phyloP scores from a whole-genome alignment of 2,113 vertebrate species.

The Xiphorhynchus elegans region DNA sequence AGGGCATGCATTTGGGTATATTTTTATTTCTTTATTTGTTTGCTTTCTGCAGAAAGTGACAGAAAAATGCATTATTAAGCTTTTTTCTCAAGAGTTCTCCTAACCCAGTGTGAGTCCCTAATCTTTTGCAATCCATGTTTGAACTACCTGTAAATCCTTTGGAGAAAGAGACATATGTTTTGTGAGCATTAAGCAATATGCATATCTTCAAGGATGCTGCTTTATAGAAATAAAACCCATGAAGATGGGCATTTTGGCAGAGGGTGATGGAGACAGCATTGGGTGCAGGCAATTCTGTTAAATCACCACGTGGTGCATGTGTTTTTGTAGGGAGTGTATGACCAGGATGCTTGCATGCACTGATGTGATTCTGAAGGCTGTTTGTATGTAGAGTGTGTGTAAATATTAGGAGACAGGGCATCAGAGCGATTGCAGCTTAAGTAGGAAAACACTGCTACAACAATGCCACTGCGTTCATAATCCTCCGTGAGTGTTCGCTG shows the following conservation, averaged over 20 bases:
- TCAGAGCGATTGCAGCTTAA: background rate
- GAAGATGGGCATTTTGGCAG: background rate
- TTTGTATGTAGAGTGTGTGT: background rate
- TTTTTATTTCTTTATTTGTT: background rate
- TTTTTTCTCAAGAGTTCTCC: background rate
- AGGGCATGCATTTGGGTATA: accelerated
- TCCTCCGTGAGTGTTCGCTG: slow-evolving; percentile 19
- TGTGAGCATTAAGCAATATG: background rate
- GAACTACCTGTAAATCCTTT: background rate
- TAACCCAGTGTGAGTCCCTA: background rate
- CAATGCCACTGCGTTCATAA: slow-evolving; percentile 37
- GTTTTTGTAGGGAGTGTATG: background rate
- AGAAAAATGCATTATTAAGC: background rate
- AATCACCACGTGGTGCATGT: accelerated
- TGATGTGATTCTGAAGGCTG: background rate
- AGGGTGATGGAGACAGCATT: background rate
- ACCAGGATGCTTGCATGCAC: background rate
- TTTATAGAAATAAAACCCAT: background rate
- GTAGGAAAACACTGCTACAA: slow-evolving; percentile 37
- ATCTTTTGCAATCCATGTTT: background rate
- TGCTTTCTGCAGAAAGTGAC: background rate
- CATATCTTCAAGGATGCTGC: background rate
- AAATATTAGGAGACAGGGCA: background rate
- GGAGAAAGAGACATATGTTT: background rate
- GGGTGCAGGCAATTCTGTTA: background rate